A percentile compares a stretch with the other conserved stretches of the same genome.
Evolutionary conservation across 35 echinoderm and acorn worm genomes (phyloP).

Genomic region (Ophiothrix spiculata): DNA sequence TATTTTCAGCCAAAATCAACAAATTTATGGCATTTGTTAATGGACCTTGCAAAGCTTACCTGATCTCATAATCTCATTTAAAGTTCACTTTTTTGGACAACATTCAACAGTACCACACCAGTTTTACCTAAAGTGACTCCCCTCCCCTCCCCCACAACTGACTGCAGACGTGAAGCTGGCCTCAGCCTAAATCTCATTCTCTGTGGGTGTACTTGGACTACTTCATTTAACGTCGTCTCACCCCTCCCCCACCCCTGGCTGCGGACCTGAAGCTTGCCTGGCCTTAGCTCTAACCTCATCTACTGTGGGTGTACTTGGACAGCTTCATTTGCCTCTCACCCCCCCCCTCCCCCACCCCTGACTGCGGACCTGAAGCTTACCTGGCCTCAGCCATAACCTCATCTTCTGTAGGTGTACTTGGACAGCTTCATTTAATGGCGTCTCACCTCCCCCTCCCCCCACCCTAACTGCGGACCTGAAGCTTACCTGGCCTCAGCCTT

Average conservation of each 20-base stretch:
- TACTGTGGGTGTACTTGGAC: conserved; percentile 45
- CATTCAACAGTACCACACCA: neutral
- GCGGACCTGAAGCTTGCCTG: too few species aligned
- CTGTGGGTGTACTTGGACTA: conserved; percentile 46
- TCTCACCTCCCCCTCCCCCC: too few species aligned
- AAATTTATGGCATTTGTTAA: too few species aligned
- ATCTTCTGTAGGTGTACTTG: conserved; percentile 43
- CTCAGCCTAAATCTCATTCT: conserved; percentile 20
- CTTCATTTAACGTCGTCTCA: neutral
- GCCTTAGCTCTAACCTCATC: conserved; percentile 30
- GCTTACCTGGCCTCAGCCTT: conserved; percentile 44
- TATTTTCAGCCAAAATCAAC: too few species aligned
- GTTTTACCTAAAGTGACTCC: too few species aligned
- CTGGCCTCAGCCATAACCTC: conserved; percentile 25
- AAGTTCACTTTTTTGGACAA: conserved; percentile 36
- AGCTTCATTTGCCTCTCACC: conserved; percentile 1
- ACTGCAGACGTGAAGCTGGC: too few species aligned
- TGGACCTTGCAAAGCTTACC: too few species aligned
- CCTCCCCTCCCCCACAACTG: too few species aligned
- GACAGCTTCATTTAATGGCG: conserved; percentile 21
- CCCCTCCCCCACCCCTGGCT: too few species aligned
- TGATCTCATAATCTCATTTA: conserved; percentile 29
- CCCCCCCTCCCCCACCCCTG: too few species aligned
- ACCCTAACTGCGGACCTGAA: too few species aligned
- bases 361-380: too few species aligned